Evolutionary conservation across 2,797 vertebrate genomes (phyloP), one percentile per base, ranked within the genome.

Genomic region (Chaunax sp.): DNA sequence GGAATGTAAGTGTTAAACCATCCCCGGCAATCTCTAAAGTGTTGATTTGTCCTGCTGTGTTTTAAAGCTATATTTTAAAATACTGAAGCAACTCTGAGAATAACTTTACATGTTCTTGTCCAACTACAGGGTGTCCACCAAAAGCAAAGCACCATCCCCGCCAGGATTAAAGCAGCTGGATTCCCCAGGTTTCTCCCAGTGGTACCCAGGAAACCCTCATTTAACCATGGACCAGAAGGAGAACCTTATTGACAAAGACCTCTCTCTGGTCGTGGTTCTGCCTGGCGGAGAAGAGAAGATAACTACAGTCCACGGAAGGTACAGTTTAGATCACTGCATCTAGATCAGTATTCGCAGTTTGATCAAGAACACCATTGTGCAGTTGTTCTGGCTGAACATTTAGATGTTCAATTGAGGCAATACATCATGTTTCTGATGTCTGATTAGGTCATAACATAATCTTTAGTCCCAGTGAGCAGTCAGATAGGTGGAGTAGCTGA

Each of bases 61-160:
- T 12, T n/a, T 52, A 11, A 26, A 44, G 44, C 23, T 18, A 28
- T n/a, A 22, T 4, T 25, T 52, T n/a, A 30, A 5, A 18, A 41
- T 38, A 15, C n/a, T 51, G 19, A 69, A 44, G 26, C 54, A 44
- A 60, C 35, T 52, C 40, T 73, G 20, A 69, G n/a, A 66, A 28
- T 69, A 26, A 69, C 52, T n/a, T 61, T 46, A 44, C n/a, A 23
- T 16, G 52, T 58, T 59, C 50, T 70, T 67, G 25, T 80, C 54
- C 30, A 26, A 72, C 90, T 94, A 37, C 90, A 99, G 97, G 93
- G 95, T 94, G 90, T 98, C 96, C 68, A 89, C 92, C 72, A 97
- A 97, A 92, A 94, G 93, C 79, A 97, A 96, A 93, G 97, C 96
- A 25, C 97, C 97, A 0, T 93, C 93, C 83, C 97, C 97, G 59